Evolutionary conservation across 2,888 invertebrate genomes (phyloP), one percentile per base, ranked within the genome.

Genomic region (Spodoptera littoralis): DNA sequence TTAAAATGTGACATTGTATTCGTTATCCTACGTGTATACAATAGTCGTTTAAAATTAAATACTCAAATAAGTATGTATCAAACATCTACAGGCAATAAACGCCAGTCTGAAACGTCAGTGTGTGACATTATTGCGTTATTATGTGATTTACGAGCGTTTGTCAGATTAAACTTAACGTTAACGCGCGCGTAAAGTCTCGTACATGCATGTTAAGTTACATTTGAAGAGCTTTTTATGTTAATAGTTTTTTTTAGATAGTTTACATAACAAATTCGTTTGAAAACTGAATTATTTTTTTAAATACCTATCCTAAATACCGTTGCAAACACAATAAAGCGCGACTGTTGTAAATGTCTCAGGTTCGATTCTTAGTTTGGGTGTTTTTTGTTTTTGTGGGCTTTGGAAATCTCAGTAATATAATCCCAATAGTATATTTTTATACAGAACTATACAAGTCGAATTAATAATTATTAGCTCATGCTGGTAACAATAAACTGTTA

Each of bases 141-240:
- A 75, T 60, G 80, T 79, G 80, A 78, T 78, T 78, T 78, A 78
- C 70, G 80, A 78, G 66, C 70, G 55, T 73, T 77, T 66, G 74
- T 64, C 70, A 77, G 80, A 77, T 72, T 79, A 78, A 76, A 77
- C 64, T 77, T 72, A 66, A 72, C 69, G 77, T 71, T 63, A 79
- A 74, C 77, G 62, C 51, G 52, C 60, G 48, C 60, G 79, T 77
- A 66, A 77, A 70, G 61, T 51, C 47, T 44, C 68, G 71, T 68
- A 71, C 53, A 71, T 68, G 73, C 24, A 49, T 68, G 67, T 73
- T 27, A 51, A 52, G 65, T 68, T 65, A 56, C 59, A 61, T 54
- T 70, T 67, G 47, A 36, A 43, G 69, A 53, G 48, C 30, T 51
- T 65, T 67, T 59, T 67, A 51, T 49, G 47, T n/a, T 43, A 44